phyloP scores from a whole-genome alignment of 2,888 invertebrate genomes.

The Linnaemya tessellans region DNA sequence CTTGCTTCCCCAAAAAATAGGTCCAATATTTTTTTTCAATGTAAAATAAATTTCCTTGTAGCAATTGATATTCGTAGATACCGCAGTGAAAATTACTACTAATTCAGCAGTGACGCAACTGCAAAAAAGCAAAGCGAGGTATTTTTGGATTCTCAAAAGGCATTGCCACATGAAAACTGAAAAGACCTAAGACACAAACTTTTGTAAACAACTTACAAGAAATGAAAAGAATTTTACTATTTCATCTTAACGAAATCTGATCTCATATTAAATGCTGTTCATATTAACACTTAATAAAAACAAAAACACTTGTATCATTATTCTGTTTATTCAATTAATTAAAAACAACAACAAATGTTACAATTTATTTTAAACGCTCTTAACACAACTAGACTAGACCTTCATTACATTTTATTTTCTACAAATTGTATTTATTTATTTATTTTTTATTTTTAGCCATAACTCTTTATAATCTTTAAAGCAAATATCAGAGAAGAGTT shows the following conservation, averaged over 20 bases:
- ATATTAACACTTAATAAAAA: slow-evolving; percentile 25
- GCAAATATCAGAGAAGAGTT: slow-evolving; percentile 37
- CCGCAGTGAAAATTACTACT: too few species aligned
- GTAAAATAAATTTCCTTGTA: too few species aligned
- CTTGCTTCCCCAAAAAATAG: too few species aligned
- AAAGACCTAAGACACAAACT: slow-evolving; percentile 52
- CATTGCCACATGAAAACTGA: too few species aligned
- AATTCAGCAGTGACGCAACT: too few species aligned
- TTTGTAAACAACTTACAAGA: neutral
- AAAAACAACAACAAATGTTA: slow-evolving; percentile 39
- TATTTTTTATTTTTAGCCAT: slow-evolving; percentile 6
- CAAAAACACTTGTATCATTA: neutral
- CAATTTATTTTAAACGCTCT: slow-evolving; percentile 16
- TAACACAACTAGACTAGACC: neutral
- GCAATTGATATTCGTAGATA: too few species aligned
- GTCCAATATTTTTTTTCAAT: too few species aligned
- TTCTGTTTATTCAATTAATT: slow-evolving; percentile 43
- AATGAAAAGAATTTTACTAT: neutral
- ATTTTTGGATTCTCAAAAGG: too few species aligned
- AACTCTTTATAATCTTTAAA: slow-evolving; percentile 21
- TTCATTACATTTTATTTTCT: neutral
- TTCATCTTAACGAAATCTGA: neutral
- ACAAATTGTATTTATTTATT: neutral
- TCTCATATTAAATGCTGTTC: neutral
- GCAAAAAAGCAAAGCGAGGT: too few species aligned